A percentile compares a stretch with the other conserved stretches of the same genome.
phyloP scores from a whole-genome alignment of 2,113 vertebrate genomes.

The Salvelinus fontinalis region DNA sequence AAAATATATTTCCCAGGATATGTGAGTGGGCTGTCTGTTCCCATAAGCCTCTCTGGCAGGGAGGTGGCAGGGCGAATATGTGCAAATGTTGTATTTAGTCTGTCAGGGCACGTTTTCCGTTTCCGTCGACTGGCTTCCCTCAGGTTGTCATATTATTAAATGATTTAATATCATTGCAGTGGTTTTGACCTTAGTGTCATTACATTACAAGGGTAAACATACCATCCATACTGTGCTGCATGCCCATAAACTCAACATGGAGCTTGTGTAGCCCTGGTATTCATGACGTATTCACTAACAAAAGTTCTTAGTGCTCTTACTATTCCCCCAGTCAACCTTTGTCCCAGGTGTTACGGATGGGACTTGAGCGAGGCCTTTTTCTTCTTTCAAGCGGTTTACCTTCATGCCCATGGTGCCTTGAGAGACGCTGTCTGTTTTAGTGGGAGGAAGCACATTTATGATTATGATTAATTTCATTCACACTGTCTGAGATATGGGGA shows the following conservation, averaged over 20 bases:
- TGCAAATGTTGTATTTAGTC: background rate
- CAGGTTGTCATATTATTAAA: background rate
- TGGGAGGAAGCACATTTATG: background rate
- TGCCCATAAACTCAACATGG: background rate
- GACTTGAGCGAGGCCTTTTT: background rate
- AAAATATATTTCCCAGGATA: conserved; percentile 40
- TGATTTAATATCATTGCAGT: background rate
- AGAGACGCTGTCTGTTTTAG: background rate
- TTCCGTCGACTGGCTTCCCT: background rate
- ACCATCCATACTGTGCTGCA: background rate
- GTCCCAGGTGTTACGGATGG: background rate
- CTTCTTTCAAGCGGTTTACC: background rate
- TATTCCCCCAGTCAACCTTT: background rate
- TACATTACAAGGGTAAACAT: background rate
- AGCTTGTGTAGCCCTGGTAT: background rate
- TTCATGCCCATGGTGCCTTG: background rate
- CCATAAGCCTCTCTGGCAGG: background rate
- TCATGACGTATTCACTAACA: background rate
- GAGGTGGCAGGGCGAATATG: background rate
- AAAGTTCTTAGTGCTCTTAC: background rate
- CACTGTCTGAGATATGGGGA: background rate
- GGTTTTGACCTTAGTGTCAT: background rate
- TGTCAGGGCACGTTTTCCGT: background rate
- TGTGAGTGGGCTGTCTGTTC: conserved; percentile 17
- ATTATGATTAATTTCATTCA: too few relatives aligned